Conservation (phyloP, 2,797 vertebrate genomes). For the Mormyrops boulengeri region DNA sequence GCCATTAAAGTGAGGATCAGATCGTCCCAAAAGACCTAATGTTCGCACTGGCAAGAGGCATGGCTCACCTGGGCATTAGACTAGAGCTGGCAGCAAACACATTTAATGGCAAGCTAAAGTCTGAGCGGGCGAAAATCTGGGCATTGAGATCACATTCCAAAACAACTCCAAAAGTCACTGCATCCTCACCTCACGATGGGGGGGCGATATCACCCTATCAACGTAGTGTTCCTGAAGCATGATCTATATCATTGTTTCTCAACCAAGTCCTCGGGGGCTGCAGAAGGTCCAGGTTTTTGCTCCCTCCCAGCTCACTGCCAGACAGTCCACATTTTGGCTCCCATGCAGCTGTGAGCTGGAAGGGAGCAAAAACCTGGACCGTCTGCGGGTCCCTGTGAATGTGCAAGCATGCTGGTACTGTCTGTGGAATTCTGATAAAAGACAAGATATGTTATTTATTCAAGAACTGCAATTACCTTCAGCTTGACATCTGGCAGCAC, state of each 20-base stretch:
- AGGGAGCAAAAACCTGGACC: not conserved
- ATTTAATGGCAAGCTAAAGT: not conserved
- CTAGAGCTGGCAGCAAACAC: not conserved
- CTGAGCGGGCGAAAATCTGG: not conserved
- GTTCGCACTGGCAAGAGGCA: not conserved
- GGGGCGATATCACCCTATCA: not conserved
- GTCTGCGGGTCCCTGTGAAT: not conserved
- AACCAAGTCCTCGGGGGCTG: not conserved
- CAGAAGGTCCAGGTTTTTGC: not conserved
- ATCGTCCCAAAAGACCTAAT: not conserved
- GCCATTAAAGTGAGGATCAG: not conserved
- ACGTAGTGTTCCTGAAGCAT: not conserved
- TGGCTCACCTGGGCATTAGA: not conserved
- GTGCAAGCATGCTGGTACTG: not conserved
- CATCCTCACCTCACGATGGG: not conserved
- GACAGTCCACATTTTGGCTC: not conserved
- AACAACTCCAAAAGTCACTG: not conserved
- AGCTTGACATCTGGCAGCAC: not conserved
- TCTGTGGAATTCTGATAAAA: not conserved
- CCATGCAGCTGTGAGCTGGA: not conserved
- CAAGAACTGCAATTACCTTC: not conserved
- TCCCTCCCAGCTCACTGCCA: not conserved
- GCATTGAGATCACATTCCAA: not conserved
- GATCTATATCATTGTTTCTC: not conserved
- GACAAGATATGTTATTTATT: not conserved